These are phyloP conservation scores for Hippolais icterina DNA, from an alignment of 2,113 vertebrate genomes.

Conservation along the genomic window DNA sequence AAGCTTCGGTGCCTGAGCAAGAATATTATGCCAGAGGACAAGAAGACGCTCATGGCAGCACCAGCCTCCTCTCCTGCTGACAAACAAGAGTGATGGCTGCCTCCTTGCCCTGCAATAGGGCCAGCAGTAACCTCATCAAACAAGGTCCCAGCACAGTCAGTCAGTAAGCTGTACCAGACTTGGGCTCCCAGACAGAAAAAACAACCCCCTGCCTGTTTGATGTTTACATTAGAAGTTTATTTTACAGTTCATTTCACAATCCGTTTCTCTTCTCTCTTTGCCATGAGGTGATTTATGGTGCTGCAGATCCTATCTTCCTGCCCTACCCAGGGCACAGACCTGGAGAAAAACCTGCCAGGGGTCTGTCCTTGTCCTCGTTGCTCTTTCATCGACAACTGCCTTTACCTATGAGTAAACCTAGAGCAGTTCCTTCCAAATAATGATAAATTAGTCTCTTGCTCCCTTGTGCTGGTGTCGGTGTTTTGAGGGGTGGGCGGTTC, in stretches of 20 bases:
- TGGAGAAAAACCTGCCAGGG: neutral
- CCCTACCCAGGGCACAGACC: neutral
- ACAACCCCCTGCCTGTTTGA: neutral
- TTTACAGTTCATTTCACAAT: slow-evolving; percentile 63
- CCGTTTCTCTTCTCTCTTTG: slow-evolving; percentile 11
- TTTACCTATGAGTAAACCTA: neutral
- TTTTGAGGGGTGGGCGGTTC: neutral
- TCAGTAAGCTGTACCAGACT: neutral
- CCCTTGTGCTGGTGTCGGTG: neutral
- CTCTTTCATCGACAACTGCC: neutral
- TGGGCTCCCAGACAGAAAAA: slow-evolving; percentile 45
- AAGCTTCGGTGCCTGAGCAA: neutral
- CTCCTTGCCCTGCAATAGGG: neutral
- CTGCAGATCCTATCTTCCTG: slow-evolving; percentile 37
- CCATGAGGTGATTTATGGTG: neutral
- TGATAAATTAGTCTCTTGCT: neutral
- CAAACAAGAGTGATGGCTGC: neutral
- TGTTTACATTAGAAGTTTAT: slow-evolving; percentile 61
- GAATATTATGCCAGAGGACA: neutral
- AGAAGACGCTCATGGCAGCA: neutral
- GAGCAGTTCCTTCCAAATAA: neutral
- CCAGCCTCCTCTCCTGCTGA: neutral
- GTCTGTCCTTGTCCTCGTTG: neutral
- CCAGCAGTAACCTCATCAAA: neutral
- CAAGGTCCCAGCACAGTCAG: neutral